Percentiles rank a stretch among this genome's conserved stretches.
Conservation (phyloP, 2,797 vertebrate genomes). For the Garrulus glandarius region DNA sequence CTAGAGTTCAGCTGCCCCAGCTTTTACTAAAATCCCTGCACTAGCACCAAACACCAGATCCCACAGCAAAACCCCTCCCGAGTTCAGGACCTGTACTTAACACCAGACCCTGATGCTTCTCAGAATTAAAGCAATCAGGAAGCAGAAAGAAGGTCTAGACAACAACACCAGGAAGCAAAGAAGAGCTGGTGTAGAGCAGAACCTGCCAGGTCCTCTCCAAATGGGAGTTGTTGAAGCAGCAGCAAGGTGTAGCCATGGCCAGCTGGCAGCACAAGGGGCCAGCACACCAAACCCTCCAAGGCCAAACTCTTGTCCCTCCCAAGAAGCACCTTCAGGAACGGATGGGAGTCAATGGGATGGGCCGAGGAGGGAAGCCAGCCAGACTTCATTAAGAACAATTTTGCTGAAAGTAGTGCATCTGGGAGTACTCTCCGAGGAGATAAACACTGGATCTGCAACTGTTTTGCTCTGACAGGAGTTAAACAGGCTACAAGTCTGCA, state of each 20-base stretch:
- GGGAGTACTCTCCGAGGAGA: neutral
- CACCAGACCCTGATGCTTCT: neutral
- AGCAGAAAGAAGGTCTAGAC: neutral
- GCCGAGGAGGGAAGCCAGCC: neutral
- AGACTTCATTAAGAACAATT: neutral
- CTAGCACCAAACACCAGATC: neutral
- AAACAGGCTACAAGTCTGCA: conserved; percentile 1
- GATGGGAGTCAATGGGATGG: neutral
- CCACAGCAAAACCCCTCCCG: neutral
- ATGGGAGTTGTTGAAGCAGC: neutral
- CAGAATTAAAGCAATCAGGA: neutral
- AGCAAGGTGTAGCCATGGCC: neutral
- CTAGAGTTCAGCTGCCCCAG: neutral
- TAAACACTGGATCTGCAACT: neutral
- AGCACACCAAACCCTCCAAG: neutral
- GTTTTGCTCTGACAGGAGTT: neutral
- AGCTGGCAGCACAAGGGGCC: neutral
- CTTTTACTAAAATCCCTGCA: neutral
- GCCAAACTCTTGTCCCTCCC: neutral
- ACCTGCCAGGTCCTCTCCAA: neutral
- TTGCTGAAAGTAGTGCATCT: neutral
- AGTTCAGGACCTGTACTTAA: neutral
- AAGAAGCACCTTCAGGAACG: neutral
- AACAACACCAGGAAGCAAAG: neutral
- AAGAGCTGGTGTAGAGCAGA: neutral